These are phyloP conservation scores for Gymnocheta viridis DNA, from an alignment of 2,888 invertebrate genomes.

Conservation along the genomic window DNA sequence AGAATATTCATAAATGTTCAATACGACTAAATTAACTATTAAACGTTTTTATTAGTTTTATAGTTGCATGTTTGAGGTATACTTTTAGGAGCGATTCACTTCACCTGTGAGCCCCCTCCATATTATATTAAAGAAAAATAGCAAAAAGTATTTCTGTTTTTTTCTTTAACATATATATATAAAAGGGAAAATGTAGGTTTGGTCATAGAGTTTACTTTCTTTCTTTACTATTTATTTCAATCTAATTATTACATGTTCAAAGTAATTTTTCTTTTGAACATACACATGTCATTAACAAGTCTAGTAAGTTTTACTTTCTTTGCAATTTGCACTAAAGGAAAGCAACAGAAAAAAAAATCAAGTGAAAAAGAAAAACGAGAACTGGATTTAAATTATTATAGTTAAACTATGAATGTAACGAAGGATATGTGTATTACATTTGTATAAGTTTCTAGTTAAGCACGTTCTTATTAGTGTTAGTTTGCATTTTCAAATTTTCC, in stretches of 20 bases:
- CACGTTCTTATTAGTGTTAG: background rate
- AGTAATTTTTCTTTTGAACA: slow-evolving; percentile 18
- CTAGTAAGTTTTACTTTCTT: background rate
- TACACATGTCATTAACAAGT: slow-evolving; percentile 48
- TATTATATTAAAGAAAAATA: too few relatives aligned
- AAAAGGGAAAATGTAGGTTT: background rate
- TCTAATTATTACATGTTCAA: slow-evolving; percentile 1
- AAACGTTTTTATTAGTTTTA: too few relatives aligned
- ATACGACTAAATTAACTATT: too few relatives aligned
- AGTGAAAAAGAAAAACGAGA: background rate
- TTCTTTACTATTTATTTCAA: background rate
- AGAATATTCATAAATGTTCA: too few relatives aligned
- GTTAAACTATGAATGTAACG: slow-evolving; percentile 28
- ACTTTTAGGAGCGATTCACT: too few relatives aligned
- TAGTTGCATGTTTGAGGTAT: too few relatives aligned
- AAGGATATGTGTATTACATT: background rate
- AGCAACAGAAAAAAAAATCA: background rate
- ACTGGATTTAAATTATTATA: slow-evolving; percentile 64
- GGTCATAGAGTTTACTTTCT: background rate
- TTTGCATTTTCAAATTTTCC: background rate
- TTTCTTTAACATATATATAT: background rate
- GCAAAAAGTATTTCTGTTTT: background rate
- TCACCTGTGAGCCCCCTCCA: too few relatives aligned
- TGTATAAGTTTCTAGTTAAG: background rate
- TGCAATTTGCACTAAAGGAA: background rate